phyloP scores from a whole-genome alignment of 2,888 invertebrate genomes.

The Tipula helvola region DNA sequence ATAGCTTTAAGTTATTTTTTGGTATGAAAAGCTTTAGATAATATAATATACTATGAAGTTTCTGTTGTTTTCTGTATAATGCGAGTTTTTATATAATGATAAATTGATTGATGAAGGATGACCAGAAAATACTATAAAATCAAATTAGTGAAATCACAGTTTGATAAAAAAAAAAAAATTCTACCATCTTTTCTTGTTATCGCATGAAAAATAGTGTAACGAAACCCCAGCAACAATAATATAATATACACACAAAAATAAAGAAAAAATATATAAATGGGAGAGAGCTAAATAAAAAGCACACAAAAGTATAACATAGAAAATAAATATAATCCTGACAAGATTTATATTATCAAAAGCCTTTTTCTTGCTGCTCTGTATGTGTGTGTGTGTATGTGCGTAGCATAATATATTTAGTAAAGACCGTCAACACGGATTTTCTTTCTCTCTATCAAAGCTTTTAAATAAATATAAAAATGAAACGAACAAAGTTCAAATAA shows the following conservation, averaged over 20 bases:
- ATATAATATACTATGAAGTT: neutral
- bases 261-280: neutral
- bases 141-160: neutral
- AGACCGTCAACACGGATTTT: neutral
- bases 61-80: neutral
- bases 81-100: neutral
- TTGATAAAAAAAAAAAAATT: neutral
- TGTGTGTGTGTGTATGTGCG: neutral
- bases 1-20: neutral
- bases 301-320: neutral
- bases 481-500: neutral
- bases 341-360: neutral
- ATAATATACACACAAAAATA: neutral
- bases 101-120: neutral
- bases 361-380: neutral
- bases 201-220: neutral
- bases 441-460: neutral
- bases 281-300: neutral
- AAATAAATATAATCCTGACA: neutral
- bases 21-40: neutral
- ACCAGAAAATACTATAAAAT: neutral
- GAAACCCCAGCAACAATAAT: neutral
- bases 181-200: neutral
- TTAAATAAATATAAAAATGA: neutral
- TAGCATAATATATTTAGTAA: neutral